Evolutionary conservation across 1,140 invertebrate species (phyloP).

Genomic region (Procambarus clarkii): DNA sequence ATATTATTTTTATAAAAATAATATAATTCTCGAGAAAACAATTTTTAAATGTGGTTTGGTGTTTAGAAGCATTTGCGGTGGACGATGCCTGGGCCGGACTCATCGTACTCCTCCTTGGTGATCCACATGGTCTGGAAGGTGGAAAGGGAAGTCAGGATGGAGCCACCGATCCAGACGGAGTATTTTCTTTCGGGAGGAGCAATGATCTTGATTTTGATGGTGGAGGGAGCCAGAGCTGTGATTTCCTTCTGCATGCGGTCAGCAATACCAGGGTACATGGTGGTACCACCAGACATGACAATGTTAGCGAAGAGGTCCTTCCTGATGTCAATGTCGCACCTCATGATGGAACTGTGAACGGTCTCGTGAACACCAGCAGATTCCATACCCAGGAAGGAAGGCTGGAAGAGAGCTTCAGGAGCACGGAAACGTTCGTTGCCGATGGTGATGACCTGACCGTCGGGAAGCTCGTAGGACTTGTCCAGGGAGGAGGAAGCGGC

Average conservation of each 20-base stretch:
- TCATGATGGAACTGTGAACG: conserved; percentile 91
- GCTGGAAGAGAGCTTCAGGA: conserved; percentile 97
- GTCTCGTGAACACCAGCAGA: conserved; percentile 54
- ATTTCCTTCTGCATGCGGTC: conserved; percentile 93
- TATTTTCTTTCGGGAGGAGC: conserved; percentile 2
- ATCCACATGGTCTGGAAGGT: too few species aligned
- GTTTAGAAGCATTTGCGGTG: conserved; percentile 81
- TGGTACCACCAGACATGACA: conserved; percentile 61
- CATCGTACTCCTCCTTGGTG: too few species aligned
- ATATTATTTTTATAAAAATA: background rate
- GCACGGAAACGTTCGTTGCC: conserved; percentile 98
- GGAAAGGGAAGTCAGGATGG: too few species aligned
- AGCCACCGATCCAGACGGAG: conserved; percentile 61
- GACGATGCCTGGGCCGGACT: conserved; percentile 74
- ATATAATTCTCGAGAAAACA: background rate
- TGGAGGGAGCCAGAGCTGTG: conserved; percentile 76
- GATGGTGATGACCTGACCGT: conserved; percentile 95
- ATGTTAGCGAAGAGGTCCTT: conserved; percentile 84
- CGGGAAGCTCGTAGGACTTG: conserved; percentile 88
- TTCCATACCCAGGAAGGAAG: conserved; percentile 96
- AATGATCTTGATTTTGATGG: conserved; percentile 48
- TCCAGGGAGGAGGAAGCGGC: conserved; percentile 54
- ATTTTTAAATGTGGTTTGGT: too few species aligned
- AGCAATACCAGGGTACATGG: conserved; percentile 80
- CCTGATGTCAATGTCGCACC: conserved; percentile 79